phyloP scores from a whole-genome alignment of 1,140 invertebrate species.

The Ceratosolen fusciceps region DNA sequence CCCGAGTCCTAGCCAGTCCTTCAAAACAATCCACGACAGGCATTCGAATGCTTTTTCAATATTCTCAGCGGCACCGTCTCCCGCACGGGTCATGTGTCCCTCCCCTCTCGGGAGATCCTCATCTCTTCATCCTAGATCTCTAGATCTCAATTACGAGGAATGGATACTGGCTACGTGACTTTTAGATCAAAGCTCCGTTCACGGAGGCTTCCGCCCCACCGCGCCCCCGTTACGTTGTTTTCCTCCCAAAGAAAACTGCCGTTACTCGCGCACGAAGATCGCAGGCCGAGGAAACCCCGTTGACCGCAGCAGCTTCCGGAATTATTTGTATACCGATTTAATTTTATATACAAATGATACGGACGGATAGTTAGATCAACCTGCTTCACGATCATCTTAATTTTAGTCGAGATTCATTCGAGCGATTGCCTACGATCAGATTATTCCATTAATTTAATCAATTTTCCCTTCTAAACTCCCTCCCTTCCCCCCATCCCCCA shows the following conservation, averaged over 20 bases:
- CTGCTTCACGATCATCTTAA: neutral
- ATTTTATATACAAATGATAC: neutral
- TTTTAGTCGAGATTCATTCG: neutral
- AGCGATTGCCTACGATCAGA: neutral
- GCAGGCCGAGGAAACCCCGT: too few relatives aligned
- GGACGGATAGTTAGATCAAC: too few relatives aligned
- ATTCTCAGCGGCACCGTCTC: too few relatives aligned
- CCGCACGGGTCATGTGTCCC: neutral
- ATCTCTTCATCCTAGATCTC: neutral
- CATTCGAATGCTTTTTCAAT: neutral
- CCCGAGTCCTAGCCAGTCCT: neutral
- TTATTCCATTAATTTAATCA: neutral
- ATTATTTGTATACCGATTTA: neutral
- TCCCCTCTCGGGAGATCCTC: too few relatives aligned
- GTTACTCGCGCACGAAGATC: neutral
- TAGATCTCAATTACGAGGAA: slow-evolving; percentile 24
- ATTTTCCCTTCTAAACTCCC: neutral
- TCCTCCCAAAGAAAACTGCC: neutral
- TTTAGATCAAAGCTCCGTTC: neutral
- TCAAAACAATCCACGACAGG: neutral
- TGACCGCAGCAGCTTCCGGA: too few relatives aligned
- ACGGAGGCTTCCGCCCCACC: neutral
- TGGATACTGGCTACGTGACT: slow-evolving; percentile 29
- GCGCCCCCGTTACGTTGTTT: neutral
- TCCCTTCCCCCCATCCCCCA: too few relatives aligned